Percentiles rank a stretch among this genome's conserved stretches.
These are phyloP conservation scores for Hesperia comma DNA, from an alignment of 2,888 invertebrate species.

Conservation along the genomic window DNA sequence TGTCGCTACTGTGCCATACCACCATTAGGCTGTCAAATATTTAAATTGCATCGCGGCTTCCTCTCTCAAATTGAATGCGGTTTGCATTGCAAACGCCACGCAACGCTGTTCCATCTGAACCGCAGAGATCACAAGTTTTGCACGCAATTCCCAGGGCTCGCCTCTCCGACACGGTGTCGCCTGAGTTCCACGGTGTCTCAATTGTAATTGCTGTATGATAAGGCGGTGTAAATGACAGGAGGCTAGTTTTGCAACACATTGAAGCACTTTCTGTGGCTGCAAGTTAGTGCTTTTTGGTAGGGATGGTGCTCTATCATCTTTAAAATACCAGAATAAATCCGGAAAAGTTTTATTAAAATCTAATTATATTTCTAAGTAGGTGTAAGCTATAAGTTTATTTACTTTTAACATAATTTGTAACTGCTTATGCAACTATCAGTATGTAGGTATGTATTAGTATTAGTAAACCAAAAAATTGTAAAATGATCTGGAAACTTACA, in stretches of 20 bases:
- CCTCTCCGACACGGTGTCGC: conserved; percentile 8
- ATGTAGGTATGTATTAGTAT: too few species aligned
- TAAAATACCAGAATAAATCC: too few species aligned
- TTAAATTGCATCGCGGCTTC: conserved; percentile 70
- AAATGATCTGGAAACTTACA: too few species aligned
- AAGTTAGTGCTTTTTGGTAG: conserved; percentile 4
- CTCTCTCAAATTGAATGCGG: conserved; percentile 75
- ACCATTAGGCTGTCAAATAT: conserved; percentile 64
- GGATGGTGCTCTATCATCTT: not conserved
- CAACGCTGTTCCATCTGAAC: conserved; percentile 48
- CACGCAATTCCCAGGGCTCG: conserved; percentile 27
- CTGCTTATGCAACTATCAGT: too few species aligned
- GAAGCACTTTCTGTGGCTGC: conserved; percentile 23
- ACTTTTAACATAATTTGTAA: too few species aligned
- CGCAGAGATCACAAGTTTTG: conserved; percentile 39
- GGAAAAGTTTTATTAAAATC: too few species aligned
- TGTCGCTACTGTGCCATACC: conserved; percentile 14
- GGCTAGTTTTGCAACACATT: conserved; percentile 21
- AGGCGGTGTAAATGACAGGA: conserved; percentile 16
- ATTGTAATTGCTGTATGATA: conserved; percentile 13
- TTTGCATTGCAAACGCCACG: conserved; percentile 62
- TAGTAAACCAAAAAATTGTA: too few species aligned
- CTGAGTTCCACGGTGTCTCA: conserved; percentile 10
- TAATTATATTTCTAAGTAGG: too few species aligned
- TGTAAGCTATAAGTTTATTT: too few species aligned